These are phyloP conservation scores for Takifugu bimaculatus DNA, from an alignment of 2,113 vertebrate genomes.

Conservation along the genomic window DNA sequence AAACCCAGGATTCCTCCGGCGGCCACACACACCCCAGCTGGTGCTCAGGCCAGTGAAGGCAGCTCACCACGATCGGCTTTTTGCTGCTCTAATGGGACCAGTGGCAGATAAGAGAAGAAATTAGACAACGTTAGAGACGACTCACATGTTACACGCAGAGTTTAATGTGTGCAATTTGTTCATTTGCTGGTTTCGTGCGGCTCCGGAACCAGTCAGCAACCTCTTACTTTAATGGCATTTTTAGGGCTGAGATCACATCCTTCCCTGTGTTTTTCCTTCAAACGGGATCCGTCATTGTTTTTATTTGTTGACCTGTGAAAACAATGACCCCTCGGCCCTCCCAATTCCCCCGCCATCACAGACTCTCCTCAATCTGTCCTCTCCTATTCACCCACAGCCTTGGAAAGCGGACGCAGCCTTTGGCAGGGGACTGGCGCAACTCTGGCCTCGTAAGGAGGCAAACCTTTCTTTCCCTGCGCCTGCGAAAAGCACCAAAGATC, in stretches of 20 bases:
- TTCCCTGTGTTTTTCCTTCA: constrained; percentile 25
- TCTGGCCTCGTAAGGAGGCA: constrained; percentile 22
- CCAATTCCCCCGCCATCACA: constrained; percentile 8
- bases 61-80: constrained; percentile 7
- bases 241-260: constrained; percentile 49
- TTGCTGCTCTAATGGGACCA: neutral
- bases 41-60: constrained; percentile 27
- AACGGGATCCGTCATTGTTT: constrained; percentile 43
- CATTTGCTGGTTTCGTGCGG: neutral
- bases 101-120: neutral
- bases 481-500: constrained; percentile 32
- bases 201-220: neutral
- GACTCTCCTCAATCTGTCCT: constrained; percentile 63
- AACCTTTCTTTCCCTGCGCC: constrained; percentile 39
- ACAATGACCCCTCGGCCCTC: constrained; percentile 48
- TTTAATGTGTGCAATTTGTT: no score
- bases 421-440: constrained; percentile 22
- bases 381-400: constrained; percentile 41
- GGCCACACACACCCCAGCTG: constrained; percentile 41
- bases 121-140: neutral
- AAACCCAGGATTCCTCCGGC: constrained; percentile 33
- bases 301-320: constrained; percentile 48
- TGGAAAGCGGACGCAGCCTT: constrained; percentile 41
- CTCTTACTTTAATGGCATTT: constrained; percentile 38
- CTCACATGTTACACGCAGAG: neutral